Conservation (phyloP, 2,888 invertebrate species). For the Therioaphis trifolii region DNA sequence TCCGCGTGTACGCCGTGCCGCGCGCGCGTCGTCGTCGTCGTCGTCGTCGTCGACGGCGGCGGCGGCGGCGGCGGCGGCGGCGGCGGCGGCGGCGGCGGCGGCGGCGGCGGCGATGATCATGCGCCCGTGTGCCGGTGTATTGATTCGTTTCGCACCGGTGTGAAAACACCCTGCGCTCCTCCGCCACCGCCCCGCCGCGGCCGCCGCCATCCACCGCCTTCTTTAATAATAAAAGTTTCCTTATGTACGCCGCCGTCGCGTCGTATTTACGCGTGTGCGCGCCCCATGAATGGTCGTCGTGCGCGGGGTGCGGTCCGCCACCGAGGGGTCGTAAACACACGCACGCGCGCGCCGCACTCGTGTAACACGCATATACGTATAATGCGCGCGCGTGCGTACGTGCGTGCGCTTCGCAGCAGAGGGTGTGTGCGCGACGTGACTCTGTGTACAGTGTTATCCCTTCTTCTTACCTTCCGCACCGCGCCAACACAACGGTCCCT, state of each 20-base stretch:
- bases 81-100: background rate
- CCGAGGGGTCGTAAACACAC: background rate
- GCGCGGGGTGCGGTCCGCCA: background rate
- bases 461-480: conserved; percentile 28
- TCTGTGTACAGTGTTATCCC: background rate
- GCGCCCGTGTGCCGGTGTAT: conserved; percentile 55
- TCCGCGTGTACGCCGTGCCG: no score
- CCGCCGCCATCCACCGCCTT: background rate
- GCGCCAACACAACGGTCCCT: background rate
- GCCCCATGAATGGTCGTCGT: conserved; percentile 21
- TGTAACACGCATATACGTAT: background rate
- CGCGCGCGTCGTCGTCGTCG: no score
- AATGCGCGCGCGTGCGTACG: background rate
- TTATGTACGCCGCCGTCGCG: conserved; percentile 10
- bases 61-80: background rate
- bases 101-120: conserved; percentile 30
- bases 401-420: background rate
- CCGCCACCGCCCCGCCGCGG: background rate
- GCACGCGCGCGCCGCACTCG: background rate
- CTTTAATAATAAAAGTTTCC: conserved; percentile 33
- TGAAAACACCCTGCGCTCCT: conserved; percentile 37
- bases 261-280: conserved; percentile 3
- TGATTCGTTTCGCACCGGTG: conserved; percentile 59
- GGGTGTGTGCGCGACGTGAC: background rate
- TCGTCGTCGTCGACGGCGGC: background rate